A percentile compares a stretch with the other conserved stretches of the same genome.
Conservation (phyloP, 23 tunicate genomes). For the Styela clava region DNA sequence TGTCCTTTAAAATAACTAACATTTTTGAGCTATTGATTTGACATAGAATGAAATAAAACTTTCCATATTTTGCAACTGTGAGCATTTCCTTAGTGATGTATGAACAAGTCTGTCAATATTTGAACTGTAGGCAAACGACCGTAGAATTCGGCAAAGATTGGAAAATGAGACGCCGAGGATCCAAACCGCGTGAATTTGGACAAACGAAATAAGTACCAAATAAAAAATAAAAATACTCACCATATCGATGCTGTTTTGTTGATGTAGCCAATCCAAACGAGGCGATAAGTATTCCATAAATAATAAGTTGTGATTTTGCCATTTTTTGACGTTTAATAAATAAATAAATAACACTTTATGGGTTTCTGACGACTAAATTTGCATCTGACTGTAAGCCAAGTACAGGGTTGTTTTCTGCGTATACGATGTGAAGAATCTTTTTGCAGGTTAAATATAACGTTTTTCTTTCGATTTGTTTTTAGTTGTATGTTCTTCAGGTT, state of each 20-base stretch:
- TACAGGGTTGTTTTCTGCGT: too few relatives aligned
- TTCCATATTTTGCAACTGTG: too few relatives aligned
- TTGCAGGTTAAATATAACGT: background rate
- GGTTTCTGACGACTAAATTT: background rate
- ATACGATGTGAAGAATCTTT: background rate
- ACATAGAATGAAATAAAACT: too few relatives aligned
- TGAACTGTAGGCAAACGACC: background rate
- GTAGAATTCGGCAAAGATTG: background rate
- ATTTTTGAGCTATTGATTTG: too few relatives aligned
- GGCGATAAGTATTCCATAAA: conserved; percentile 10
- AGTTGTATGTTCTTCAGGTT: background rate
- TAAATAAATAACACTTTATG: background rate
- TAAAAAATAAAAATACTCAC: background rate
- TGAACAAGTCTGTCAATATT: background rate
- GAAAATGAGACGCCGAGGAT: background rate
- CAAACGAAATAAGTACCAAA: background rate
- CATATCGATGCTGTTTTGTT: background rate
- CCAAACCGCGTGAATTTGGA: too few relatives aligned
- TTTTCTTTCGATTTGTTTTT: background rate
- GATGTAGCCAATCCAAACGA: conserved; percentile 5
- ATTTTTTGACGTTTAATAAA: background rate
- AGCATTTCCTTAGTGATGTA: background rate
- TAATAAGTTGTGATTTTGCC: conserved; percentile 3
- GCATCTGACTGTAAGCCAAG: background rate
- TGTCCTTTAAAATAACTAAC: too few relatives aligned